Conservation (phyloP, 2,113 vertebrate species). For the Cyprinus carpio region DNA sequence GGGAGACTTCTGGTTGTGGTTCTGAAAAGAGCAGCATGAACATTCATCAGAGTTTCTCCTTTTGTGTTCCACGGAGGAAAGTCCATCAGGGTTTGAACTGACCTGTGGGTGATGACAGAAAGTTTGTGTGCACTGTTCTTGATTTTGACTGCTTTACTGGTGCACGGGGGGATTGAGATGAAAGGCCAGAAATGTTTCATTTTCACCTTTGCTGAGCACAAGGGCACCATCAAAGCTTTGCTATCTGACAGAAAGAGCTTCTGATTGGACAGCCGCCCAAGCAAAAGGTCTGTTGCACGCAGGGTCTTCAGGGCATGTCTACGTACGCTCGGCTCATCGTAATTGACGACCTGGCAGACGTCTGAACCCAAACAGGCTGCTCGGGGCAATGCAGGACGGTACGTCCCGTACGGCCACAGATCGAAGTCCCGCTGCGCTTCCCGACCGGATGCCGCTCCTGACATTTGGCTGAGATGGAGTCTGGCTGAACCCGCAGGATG, state of each 20-base stretch:
- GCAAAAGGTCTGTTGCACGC: background rate
- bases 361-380: background rate
- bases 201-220: conserved; percentile 34
- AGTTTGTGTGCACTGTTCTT: too few relatives aligned
- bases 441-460: conserved; percentile 20
- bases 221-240: conserved; percentile 23
- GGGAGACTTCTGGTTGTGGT: too few relatives aligned
- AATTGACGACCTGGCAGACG: conserved; percentile 18
- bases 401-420: conserved; percentile 9
- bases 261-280: background rate
- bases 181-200: conserved; percentile 48
- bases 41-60: background rate
- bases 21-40: background rate
- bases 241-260: background rate
- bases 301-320: background rate
- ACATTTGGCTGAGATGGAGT: conserved; percentile 57
- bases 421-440: conserved; percentile 6
- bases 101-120: background rate
- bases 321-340: too few relatives aligned
- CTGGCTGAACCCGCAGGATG: conserved; percentile 49
- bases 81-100: background rate
- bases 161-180: conserved; percentile 41
- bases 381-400: background rate
- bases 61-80: background rate
- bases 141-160: conserved; percentile 40